Percentiles rank a stretch among this genome's conserved stretches.
Conservation (phyloP, 2,888 invertebrate genomes). For the Nomada hirtipes region DNA sequence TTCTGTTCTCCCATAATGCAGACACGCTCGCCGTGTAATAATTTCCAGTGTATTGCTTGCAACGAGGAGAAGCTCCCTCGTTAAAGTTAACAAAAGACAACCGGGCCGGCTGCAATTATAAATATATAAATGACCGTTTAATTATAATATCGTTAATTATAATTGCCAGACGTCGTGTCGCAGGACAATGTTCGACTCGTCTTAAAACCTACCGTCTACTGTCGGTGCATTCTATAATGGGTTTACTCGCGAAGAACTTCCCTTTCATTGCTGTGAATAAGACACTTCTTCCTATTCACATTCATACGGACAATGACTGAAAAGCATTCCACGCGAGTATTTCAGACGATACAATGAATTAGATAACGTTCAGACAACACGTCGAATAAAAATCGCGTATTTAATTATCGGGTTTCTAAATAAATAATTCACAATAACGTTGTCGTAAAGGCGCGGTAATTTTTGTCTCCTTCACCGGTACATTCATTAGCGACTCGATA, state of each 20-base stretch:
- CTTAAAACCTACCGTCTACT: background rate
- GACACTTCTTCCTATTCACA: background rate
- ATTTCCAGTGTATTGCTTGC: slow-evolving; percentile 21
- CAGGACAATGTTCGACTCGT: slow-evolving; percentile 1
- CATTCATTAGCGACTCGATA: too few species aligned
- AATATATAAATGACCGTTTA: slow-evolving; percentile 25
- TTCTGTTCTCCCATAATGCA: background rate
- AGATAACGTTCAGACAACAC: too few species aligned
- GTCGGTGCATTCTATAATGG: background rate
- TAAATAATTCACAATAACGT: too few species aligned
- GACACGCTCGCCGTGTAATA: slow-evolving; percentile 19
- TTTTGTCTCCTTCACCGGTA: too few species aligned
- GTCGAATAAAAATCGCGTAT: too few species aligned
- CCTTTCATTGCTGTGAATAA: slow-evolving; percentile 5
- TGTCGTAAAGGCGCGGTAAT: too few species aligned
- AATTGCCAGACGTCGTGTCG: background rate
- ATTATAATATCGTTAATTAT: slow-evolving; percentile 21
- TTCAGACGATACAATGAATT: too few species aligned
- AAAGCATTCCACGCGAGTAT: background rate
- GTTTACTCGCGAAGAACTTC: background rate
- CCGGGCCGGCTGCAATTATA: slow-evolving; percentile 27
- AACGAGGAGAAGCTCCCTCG: slow-evolving; percentile 39
- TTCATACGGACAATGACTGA: background rate
- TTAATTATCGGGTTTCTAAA: too few species aligned
- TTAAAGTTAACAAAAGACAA: slow-evolving; percentile 45